These are phyloP conservation scores for Sialia sialis DNA, from an alignment of 2,113 vertebrate genomes.

Conservation along the genomic window DNA sequence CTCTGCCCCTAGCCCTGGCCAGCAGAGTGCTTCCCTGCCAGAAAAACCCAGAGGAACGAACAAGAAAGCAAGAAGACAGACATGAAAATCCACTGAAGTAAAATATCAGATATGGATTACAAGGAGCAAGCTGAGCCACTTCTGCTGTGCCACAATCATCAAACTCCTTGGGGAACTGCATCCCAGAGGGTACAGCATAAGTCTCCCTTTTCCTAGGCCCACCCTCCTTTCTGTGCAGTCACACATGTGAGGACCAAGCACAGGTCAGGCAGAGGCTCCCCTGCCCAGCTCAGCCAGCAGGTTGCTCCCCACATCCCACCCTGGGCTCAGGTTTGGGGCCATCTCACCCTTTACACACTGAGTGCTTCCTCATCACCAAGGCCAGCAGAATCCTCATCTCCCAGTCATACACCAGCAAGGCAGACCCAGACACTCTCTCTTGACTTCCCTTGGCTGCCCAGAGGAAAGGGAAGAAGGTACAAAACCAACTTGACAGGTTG, in stretches of 20 bases:
- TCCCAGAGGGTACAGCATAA: fast-evolving
- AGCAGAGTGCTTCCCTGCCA: not conserved
- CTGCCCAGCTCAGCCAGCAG: not conserved
- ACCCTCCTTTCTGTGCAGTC: not conserved
- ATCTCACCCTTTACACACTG: not conserved
- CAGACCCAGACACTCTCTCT: not conserved
- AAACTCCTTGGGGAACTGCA: not conserved
- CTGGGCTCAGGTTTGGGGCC: not conserved
- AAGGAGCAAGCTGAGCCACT: not conserved
- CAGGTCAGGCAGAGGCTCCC: not conserved
- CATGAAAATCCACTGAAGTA: not conserved
- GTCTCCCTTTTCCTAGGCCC: not conserved
- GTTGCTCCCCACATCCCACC: not conserved
- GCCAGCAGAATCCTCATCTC: not conserved
- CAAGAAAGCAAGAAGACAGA: not conserved
- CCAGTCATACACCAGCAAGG: fast-evolving
- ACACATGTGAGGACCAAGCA: not conserved
- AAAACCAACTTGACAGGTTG: not conserved
- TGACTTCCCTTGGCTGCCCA: not conserved
- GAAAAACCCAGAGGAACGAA: not conserved
- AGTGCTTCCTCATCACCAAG: not conserved
- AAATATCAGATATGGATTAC: not conserved
- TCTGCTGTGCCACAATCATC: not conserved
- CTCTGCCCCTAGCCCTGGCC: not conserved
- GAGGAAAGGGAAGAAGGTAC: not conserved